These are phyloP conservation scores for cat (Felis catus) DNA, from an alignment of 2,113 vertebrate species.

Conservation along the genomic window DNA sequence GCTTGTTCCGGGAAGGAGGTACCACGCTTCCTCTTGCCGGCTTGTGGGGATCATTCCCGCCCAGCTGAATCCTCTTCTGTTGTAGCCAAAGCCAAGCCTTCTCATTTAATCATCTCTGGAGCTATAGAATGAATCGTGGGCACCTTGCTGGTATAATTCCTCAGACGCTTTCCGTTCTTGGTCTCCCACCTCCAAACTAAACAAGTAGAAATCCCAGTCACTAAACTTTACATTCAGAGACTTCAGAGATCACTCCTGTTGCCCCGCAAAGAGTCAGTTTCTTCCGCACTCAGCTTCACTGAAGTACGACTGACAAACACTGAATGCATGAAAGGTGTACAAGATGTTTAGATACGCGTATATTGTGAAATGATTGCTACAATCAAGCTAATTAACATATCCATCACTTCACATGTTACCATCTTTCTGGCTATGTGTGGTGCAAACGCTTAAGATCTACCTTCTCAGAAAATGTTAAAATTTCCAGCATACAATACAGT, in stretches of 20 bases:
- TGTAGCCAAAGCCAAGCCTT: neutral
- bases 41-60: neutral
- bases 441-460: neutral
- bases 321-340: neutral
- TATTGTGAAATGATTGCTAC: neutral
- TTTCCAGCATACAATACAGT: neutral
- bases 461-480: neutral
- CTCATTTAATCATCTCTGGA: neutral
- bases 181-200: neutral
- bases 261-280: neutral
- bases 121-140: neutral
- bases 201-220: neutral
- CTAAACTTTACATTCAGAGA: neutral
- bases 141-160: neutral
- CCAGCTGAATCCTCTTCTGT: neutral
- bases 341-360: neutral
- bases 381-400: neutral
- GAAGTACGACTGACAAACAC: neutral
- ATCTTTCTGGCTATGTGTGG: neutral
- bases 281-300: neutral
- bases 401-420: neutral
- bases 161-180: neutral
- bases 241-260: neutral
- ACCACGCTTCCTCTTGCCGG: neutral
- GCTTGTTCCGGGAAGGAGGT: neutral